Percentiles rank a stretch among this genome's conserved stretches.
Conservation (phyloP, 2,888 invertebrate species). For the Tipula confusa region DNA sequence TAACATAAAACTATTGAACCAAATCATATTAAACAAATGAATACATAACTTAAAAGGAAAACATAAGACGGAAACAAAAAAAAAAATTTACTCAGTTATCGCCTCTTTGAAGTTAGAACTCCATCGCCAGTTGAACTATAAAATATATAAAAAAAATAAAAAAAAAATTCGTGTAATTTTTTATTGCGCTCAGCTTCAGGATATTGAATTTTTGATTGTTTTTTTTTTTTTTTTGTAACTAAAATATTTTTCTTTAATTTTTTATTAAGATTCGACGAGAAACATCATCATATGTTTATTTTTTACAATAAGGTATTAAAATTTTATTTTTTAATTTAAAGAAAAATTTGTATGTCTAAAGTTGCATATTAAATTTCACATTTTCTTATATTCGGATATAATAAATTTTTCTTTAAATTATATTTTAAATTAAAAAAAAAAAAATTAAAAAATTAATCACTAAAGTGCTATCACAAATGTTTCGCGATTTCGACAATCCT, state of each 20-base stretch:
- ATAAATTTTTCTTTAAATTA: neutral
- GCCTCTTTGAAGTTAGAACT: constrained; percentile 96
- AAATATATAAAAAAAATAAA: constrained; percentile 34
- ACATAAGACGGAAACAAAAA: neutral
- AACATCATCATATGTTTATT: neutral
- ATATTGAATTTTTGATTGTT: constrained; percentile 25
- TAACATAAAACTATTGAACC: neutral
- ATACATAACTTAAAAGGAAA: neutral
- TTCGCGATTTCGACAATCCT: neutral
- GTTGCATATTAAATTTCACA: neutral
- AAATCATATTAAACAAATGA: neutral
- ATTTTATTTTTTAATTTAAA: neutral
- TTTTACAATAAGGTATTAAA: neutral
- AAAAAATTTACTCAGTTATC: constrained; percentile 61
- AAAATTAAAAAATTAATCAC: neutral
- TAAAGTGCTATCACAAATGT: neutral
- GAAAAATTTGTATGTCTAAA: neutral
- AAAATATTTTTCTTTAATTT: neutral
- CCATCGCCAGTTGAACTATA: constrained; percentile 90
- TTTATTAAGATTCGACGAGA: neutral
- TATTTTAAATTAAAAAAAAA: neutral
- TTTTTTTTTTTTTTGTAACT: no score
- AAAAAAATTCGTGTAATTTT: constrained; percentile 38
- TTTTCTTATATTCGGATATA: neutral
- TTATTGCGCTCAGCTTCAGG: constrained; percentile 36